Conservation (phyloP, 2,888 invertebrate species). For the Plemyria rubiginata region DNA sequence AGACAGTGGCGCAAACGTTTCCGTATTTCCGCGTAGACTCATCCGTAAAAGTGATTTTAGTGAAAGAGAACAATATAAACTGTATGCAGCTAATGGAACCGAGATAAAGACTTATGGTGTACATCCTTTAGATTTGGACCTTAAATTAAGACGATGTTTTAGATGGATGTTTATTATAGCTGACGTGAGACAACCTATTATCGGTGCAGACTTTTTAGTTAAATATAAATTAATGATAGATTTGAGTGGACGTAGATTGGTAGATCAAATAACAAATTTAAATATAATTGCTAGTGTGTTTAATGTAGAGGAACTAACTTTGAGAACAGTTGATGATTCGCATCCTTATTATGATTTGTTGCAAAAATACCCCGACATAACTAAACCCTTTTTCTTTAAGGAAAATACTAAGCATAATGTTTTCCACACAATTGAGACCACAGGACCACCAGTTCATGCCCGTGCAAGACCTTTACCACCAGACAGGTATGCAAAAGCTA, state of each 20-base stretch:
- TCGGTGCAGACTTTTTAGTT: no score
- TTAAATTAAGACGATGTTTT: no score
- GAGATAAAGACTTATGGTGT: no score
- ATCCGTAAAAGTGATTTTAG: no score
- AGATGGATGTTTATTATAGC: no score
- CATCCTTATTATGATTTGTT: slow-evolving; percentile 19
- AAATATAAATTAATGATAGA: no score
- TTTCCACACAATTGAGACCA: slow-evolving; percentile 31
- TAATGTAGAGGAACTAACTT: background rate
- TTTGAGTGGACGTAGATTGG: slow-evolving; percentile 6
- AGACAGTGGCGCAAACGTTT: no score
- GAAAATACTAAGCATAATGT: slow-evolving; percentile 21
- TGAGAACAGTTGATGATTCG: slow-evolving; percentile 18
- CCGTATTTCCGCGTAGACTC: no score
- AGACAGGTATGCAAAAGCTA: slow-evolving; percentile 19
- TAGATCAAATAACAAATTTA: slow-evolving; percentile 14
- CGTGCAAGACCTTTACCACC: slow-evolving; percentile 19
- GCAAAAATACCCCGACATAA: slow-evolving; percentile 24
- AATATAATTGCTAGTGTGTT: background rate
- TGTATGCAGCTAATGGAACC: no score
- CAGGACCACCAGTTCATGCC: slow-evolving; percentile 29
- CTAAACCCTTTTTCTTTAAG: slow-evolving; percentile 27
- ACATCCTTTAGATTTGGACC: no score
- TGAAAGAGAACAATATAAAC: no score
- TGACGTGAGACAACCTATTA: no score